Base-by-base conservation (phyloP, 2,888 invertebrate genomes). In the Tethea ocularis region DNA sequence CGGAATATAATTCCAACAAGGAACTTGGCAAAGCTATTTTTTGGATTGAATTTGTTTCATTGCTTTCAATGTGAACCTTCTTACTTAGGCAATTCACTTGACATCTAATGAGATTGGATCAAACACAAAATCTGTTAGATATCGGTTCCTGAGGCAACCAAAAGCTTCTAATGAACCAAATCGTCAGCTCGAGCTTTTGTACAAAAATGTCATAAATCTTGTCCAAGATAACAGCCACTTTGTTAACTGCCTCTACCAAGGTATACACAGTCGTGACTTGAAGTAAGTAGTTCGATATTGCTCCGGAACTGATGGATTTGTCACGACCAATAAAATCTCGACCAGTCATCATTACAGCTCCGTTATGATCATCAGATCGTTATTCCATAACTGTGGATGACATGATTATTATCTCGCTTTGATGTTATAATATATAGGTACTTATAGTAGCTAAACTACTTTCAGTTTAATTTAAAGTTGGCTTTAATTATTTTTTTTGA, bases 231-330 rank as follows among this genome's bases (percentile, higher is more conserved):
- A 46, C 46, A 20, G 20, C 10, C 46, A 46, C 17, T 46, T 46
- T n/a, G 46, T 20, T 17, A 10, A 46, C 20, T 33, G 22, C 26
- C 52, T n/a, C 52, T 10, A 38, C 54, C 11, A 11, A 54, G 13
- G 11, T 20, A 15, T 22, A 52, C 2, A 20, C 22, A 13, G 13
- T 33, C 54, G 54, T 54, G 54, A 33, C 33, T 46, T 46, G 46
- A 20, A 46, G 46, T 46, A 54, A 53, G 26, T 29, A 5, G 13
- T 22, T 33, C 6, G 33, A 54, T 33, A 54, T 54, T 20, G 36
- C 29, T 54, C 20, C 60, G 56, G 0, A 15, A 24, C 58, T 23
- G 56, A 61, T 62, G 51, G 66, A 66, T 72, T 71, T 61, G 68
- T 63, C 67, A 64, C 67, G 64, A 61, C 59, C 58, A 64, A 61